Conservation (phyloP, 2,888 invertebrate species). For the Habrosyne pyritoides region DNA sequence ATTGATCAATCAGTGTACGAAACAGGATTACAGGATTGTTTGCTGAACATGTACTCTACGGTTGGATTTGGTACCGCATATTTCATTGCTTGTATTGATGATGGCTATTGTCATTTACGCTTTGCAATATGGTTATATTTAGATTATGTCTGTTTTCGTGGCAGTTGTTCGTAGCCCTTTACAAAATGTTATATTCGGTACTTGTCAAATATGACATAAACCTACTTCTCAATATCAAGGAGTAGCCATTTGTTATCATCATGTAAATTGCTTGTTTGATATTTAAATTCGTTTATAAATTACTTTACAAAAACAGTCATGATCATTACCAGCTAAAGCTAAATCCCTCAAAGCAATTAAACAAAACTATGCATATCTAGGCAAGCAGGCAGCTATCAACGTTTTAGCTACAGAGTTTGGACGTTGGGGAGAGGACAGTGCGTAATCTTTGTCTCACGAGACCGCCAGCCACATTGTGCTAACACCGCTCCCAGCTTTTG, state of each 20-base stretch:
- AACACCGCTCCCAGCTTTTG: slow-evolving; percentile 56
- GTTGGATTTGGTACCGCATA: not conserved
- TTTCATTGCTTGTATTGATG: not conserved
- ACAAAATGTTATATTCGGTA: not conserved
- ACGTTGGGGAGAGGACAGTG: slow-evolving; percentile 50
- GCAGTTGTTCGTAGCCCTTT: not conserved
- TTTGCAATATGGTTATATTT: not conserved
- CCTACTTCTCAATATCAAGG: too few species aligned
- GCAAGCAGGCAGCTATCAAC: slow-evolving; percentile 39
- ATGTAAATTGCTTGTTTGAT: too few species aligned
- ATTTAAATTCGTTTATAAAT: too few species aligned
- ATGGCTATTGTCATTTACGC: not conserved
- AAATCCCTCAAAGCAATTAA: not conserved
- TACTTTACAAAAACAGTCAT: too few species aligned
- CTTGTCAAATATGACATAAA: too few species aligned
- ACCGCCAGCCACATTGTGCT: slow-evolving; percentile 63
- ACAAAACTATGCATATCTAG: not conserved
- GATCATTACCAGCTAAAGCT: not conserved
- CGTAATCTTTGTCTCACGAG: slow-evolving; percentile 74
- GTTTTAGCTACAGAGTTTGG: slow-evolving; percentile 41
- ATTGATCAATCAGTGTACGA: slow-evolving; percentile 48
- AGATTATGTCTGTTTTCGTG: not conserved
- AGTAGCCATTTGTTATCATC: too few species aligned
- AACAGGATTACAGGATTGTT: slow-evolving; percentile 15
- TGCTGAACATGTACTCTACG: slow-evolving; percentile 5